Evolutionary conservation across 2,888 invertebrate species (phyloP), one percentile per base, ranked within the genome.

Genomic region (Xanthia icteritia): DNA sequence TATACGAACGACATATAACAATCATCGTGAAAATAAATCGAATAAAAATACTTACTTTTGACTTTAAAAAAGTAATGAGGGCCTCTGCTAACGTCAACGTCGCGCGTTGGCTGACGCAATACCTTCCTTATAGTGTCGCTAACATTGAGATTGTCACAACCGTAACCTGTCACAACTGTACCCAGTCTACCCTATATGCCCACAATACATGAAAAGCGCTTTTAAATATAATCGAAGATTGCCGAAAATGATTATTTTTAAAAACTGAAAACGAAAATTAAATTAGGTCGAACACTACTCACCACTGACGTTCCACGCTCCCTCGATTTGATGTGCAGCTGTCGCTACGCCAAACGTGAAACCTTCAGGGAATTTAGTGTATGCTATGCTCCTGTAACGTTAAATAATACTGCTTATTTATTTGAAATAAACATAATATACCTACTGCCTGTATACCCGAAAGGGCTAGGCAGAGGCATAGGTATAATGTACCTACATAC

Each of bases 251-350:
- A 13, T n/a, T 13, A n/a, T 39, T 27, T 56, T 6, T 1, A 1
- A 11, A 15, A 23, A 20, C 5, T 17, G 36, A n/a, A 54, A 54
- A 54, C 3, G 13, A 6, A 31, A 64, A 36, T 71, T 11, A 15
- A n/a, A 31, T 48, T 17, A 5, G 2, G 15, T 63, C 9, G 5
- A 54, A 15, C 4, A 45, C 97, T 96, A 58, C 97, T 96, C 91
- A 97, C 97, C 97, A 85, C 95, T 97, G 64, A 95, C 94, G 90
- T 97, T 97, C 97, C 97, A 97, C 13, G 96, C 97, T 15, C 97
- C 97, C 92, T 97, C 97, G 66, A 97, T 97, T 92, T 97, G 97
- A 91, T 97, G 97, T 42, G 97, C 93, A 3, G 97, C 97, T 20
- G 97, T 97, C 5, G 97, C 97, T 13, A 97, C 96, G 60, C 97